Percentiles rank a stretch among this genome's conserved stretches.
Conservation (phyloP, 2,888 invertebrate species). For the Drosophila ezoana region DNA sequence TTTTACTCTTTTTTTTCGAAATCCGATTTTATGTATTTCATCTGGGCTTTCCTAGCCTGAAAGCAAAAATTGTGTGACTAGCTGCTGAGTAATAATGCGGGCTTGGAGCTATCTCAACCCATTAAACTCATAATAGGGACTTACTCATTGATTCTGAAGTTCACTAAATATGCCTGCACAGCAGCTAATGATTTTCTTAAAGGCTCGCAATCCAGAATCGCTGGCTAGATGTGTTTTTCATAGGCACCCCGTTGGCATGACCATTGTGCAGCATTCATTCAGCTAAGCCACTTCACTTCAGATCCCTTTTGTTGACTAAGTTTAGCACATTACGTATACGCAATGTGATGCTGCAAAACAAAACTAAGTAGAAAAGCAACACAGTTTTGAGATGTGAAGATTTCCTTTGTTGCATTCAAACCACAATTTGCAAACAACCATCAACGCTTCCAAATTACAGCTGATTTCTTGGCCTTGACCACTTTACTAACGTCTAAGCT, state of each 20-base stretch:
- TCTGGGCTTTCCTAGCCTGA: no score
- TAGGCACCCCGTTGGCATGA: background rate
- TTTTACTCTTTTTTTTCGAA: no score
- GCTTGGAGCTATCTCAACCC: no score
- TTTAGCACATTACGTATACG: constrained; percentile 3
- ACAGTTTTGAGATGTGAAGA: background rate
- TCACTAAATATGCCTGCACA: background rate
- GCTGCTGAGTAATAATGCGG: no score
- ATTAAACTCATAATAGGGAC: background rate
- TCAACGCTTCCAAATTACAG: background rate
- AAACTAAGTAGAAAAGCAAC: background rate
- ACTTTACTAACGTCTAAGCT: constrained; percentile 42
- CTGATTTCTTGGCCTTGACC: constrained; percentile 1
- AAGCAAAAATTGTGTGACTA: no score
- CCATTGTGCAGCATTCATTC: background rate
- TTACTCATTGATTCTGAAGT: background rate
- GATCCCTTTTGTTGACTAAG: background rate
- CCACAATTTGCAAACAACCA: no score
- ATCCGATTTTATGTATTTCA: no score
- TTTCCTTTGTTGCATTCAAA: background rate
- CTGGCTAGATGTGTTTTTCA: background rate
- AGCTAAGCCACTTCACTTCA: background rate
- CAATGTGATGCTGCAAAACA: background rate
- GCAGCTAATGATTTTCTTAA: background rate
- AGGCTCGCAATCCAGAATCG: background rate